Evolutionary conservation across 2,113 vertebrate genomes (phyloP).

Genomic region (Corythornis cristatus): DNA sequence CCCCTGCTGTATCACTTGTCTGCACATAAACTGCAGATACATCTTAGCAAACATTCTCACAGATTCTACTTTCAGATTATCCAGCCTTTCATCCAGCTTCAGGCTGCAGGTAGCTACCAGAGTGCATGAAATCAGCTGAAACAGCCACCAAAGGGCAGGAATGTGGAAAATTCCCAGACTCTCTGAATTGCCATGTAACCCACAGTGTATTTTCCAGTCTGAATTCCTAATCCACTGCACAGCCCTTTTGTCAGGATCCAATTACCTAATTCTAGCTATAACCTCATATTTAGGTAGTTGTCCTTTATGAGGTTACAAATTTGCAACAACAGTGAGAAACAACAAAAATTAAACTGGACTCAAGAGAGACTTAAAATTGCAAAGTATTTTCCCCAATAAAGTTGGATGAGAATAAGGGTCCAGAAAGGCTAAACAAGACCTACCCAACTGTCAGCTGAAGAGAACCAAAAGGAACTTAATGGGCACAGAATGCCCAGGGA

Average conservation of each 20-base stretch:
- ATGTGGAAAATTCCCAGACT: not conserved
- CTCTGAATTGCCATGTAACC: not conserved
- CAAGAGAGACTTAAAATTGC: not conserved
- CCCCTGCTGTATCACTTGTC: not conserved
- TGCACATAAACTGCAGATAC: not conserved
- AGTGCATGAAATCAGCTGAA: conserved; percentile 13
- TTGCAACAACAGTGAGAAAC: not conserved
- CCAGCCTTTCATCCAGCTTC: not conserved
- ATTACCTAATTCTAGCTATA: not conserved
- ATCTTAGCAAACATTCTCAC: not conserved
- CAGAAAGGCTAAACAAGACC: not conserved
- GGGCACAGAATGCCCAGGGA: not conserved
- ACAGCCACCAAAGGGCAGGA: not conserved
- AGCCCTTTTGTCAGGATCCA: not conserved
- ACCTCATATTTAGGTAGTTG: not conserved
- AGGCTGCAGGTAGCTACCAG: not conserved
- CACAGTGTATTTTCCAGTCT: not conserved
- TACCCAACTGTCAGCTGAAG: not conserved
- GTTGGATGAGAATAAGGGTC: not conserved
- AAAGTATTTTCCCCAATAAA: not conserved
- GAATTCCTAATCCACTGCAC: not conserved
- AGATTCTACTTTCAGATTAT: not conserved
- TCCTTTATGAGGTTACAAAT: not conserved
- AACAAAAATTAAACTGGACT: not conserved
- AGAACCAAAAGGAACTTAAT: not conserved